Conservation (phyloP, 2,797 vertebrate species). For the Sphaeramia orbicularis region DNA sequence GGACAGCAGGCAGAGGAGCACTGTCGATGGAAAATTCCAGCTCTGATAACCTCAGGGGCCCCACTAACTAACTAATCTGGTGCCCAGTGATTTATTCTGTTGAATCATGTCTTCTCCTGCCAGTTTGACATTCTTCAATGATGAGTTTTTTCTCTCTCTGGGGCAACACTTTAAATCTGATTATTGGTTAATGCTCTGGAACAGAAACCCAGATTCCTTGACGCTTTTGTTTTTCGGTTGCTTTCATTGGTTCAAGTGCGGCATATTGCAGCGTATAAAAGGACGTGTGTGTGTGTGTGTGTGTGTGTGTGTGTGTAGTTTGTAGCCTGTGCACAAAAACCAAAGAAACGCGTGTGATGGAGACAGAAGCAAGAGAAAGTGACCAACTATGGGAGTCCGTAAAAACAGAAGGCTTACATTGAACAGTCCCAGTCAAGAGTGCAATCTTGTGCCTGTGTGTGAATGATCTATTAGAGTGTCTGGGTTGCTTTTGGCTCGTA, state of each 20-base stretch:
- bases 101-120: constrained; percentile 83
- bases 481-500: constrained; percentile 88
- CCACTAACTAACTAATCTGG: constrained; percentile 77
- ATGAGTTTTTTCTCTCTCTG: constrained; percentile 75
- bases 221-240: constrained; percentile 31
- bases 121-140: constrained; percentile 80
- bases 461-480: constrained; percentile 82
- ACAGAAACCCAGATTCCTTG: constrained; percentile 55
- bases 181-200: constrained; percentile 75
- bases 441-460: constrained; percentile 68
- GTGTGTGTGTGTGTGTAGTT: neutral
- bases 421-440: constrained; percentile 38
- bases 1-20: constrained; percentile 43
- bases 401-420: constrained; percentile 4
- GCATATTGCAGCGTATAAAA: neutral
- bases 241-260: constrained; percentile 48
- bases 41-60: constrained; percentile 77
- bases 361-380: neutral
- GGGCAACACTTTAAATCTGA: constrained; percentile 75
- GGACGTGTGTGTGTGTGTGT: neutral
- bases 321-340: neutral
- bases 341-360: no score
- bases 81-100: constrained; percentile 83
- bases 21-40: constrained; percentile 80
- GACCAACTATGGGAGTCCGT: neutral